A percentile compares a stretch with the other conserved stretches of the same genome.
Conservation (phyloP, 2,113 vertebrate species). For the Suricata suricatta region DNA sequence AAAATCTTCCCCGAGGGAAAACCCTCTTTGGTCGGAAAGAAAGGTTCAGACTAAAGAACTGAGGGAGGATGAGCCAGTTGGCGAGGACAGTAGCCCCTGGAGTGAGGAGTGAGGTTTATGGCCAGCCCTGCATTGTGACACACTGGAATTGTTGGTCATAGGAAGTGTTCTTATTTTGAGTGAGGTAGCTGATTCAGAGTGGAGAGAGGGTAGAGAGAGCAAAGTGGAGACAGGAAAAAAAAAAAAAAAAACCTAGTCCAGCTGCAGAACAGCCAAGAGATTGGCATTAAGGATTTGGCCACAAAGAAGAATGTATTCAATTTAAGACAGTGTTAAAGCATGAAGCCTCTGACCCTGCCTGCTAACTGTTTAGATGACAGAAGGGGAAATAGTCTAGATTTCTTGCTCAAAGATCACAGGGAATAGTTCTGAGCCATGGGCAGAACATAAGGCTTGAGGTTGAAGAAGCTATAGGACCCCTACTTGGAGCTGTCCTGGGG, state of each 20-base stretch:
- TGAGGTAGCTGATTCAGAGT: not conserved
- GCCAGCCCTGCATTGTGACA: constrained; percentile 51
- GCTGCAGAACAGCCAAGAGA: not conserved
- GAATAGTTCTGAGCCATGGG: not conserved
- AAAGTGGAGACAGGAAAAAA: not conserved
- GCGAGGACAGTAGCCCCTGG: not conserved
- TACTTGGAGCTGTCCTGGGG: not conserved
- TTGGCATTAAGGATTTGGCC: not conserved
- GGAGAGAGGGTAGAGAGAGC: not conserved
- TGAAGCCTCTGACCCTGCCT: constrained; percentile 21
- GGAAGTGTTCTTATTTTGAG: not conserved
- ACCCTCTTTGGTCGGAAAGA: not conserved
- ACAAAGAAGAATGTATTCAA: not conserved
- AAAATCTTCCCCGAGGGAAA: not conserved
- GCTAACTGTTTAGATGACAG: not conserved
- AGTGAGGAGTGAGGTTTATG: not conserved
- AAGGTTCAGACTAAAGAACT: constrained; percentile 23
- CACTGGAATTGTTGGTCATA: constrained; percentile 5
- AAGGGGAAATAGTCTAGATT: not conserved
- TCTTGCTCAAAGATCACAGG: not conserved
- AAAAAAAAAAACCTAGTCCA: not conserved
- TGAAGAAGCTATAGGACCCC: not conserved
- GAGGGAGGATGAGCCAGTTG: not conserved
- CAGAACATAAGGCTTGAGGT: not conserved
- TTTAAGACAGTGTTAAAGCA: not conserved